Evolutionary conservation across 2,113 vertebrate genomes (phyloP).

Genomic region (Lutjanus erythropterus): DNA sequence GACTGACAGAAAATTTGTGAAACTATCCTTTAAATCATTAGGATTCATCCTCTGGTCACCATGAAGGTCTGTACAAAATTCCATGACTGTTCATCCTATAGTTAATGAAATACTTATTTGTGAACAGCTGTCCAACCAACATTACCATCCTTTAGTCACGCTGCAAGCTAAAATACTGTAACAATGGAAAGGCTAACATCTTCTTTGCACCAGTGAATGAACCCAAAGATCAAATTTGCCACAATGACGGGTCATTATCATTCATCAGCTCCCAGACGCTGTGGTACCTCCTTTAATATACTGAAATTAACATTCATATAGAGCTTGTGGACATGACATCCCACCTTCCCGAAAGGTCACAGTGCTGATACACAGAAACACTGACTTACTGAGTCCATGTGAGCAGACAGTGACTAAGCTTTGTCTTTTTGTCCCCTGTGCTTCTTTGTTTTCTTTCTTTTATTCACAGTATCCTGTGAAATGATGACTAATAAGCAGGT

Average conservation of each 20-base stretch:
- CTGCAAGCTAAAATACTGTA: neutral
- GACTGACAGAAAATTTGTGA: no score
- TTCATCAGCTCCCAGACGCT: constrained; percentile 16
- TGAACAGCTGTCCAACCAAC: neutral
- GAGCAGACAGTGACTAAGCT: constrained; percentile 33
- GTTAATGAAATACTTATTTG: no score
- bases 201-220: neutral
- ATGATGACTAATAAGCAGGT: constrained; percentile 20
- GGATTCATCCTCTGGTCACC: no score
- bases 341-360: constrained; percentile 46
- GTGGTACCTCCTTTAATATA: constrained; percentile 14
- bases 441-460: constrained; percentile 17
- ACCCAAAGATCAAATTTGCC: neutral
- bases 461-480: constrained; percentile 6
- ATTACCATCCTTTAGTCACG: neutral
- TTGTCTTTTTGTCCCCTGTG: neutral
- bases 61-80: no score
- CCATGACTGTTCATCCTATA: neutral
- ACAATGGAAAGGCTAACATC: neutral
- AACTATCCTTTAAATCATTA: no score
- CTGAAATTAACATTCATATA: constrained; percentile 49
- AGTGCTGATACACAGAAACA: constrained; percentile 31
- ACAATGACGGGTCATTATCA: neutral
- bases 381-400: constrained; percentile 34
- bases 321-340: constrained; percentile 21